Conservation (phyloP, 2,797 vertebrate genomes). For the Linurgus olivaceus region DNA sequence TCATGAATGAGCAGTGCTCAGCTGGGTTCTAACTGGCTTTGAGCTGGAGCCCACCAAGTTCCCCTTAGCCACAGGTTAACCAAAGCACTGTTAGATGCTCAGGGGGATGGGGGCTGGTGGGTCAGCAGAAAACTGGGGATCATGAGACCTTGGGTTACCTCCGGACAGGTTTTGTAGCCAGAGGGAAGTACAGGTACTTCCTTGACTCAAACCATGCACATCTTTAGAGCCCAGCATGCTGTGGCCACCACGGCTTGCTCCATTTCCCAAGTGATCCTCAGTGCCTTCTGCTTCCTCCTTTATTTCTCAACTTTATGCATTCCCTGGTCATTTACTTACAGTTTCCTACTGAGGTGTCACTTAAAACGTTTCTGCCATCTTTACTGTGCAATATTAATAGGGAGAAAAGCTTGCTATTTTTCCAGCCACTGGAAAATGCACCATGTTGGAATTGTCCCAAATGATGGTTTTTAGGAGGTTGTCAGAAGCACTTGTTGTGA, state of each 20-base stretch:
- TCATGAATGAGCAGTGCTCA: background rate
- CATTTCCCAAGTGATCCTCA: background rate
- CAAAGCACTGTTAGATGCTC: background rate
- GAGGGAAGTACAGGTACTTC: background rate
- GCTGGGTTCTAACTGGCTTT: background rate
- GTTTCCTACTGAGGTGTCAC: background rate
- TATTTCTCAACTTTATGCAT: background rate
- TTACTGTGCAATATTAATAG: background rate
- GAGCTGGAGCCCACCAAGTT: background rate
- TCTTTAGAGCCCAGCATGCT: background rate
- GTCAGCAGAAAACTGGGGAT: background rate
- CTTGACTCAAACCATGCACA: background rate
- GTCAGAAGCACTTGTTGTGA: background rate
- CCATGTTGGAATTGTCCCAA: background rate
- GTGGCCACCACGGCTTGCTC: accelerated
- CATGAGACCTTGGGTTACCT: background rate
- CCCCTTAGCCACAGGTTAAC: background rate
- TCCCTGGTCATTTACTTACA: background rate
- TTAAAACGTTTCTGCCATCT: background rate
- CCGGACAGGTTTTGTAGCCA: background rate
- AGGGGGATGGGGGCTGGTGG: background rate
- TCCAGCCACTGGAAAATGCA: background rate
- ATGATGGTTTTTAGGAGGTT: background rate
- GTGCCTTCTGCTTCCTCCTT: background rate
- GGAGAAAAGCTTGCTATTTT: background rate